These are phyloP conservation scores for Leptinotarsa undecemlineata DNA, from an alignment of 1,140 invertebrate species.

Conservation along the genomic window DNA sequence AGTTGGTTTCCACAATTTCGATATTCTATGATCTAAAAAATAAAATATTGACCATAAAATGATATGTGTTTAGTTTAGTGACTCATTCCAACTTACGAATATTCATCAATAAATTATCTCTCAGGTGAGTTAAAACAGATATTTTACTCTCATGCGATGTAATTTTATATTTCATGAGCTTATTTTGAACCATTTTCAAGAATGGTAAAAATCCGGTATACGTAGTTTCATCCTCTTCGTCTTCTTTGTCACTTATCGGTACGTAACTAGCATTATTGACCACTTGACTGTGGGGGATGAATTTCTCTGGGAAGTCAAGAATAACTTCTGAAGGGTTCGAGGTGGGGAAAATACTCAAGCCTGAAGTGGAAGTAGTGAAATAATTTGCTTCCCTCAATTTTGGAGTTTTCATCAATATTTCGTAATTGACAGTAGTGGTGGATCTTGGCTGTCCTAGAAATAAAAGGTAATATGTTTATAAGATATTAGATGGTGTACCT, in stretches of 20 bases:
- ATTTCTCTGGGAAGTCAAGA: neutral
- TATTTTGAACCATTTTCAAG: constrained; percentile 59
- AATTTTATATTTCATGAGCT: constrained; percentile 59
- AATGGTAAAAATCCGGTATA: constrained; percentile 49
- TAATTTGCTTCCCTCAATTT: neutral
- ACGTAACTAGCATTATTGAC: neutral
- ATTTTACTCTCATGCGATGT: constrained; percentile 61
- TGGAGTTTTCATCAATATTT: constrained; percentile 26
- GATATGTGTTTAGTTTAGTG: neutral
- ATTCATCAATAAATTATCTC: constrained; percentile 59
- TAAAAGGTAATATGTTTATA: neutral
- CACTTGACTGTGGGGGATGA: neutral
- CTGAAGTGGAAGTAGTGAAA: constrained; percentile 13
- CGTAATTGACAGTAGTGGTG: constrained; percentile 25
- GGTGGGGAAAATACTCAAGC: neutral
- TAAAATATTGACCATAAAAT: neutral
- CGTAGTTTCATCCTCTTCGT: constrained; percentile 20
- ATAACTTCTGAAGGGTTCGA: neutral
- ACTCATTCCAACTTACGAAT: constrained; percentile 58
- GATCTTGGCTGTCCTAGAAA: neutral
- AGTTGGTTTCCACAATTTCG: constrained; percentile 44
- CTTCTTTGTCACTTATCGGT: constrained; percentile 10
- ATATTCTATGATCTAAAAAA: constrained; percentile 47
- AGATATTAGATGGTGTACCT: no score
- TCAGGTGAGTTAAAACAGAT: constrained; percentile 60